Conservation (phyloP, 2,113 vertebrate genomes). For the Podilymbus podiceps region DNA sequence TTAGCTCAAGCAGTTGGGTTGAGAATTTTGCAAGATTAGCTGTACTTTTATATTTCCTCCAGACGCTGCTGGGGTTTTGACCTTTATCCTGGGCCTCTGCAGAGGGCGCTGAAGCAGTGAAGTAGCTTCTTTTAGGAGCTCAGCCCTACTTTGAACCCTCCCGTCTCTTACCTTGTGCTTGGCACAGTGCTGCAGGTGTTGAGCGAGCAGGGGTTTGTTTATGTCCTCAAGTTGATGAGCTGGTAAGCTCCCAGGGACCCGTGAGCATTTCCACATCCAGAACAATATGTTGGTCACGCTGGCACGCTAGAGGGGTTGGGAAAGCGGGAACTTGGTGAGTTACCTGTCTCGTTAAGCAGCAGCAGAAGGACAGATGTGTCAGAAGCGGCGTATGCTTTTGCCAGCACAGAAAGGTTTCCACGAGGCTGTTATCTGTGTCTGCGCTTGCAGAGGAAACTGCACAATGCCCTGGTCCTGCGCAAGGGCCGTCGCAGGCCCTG, state of each 20-base stretch:
- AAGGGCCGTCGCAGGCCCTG: neutral
- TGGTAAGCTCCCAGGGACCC: neutral
- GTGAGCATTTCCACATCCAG: neutral
- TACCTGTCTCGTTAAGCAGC: neutral
- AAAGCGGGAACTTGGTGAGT: neutral
- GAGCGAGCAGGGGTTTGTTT: constrained; percentile 2
- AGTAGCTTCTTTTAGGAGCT: neutral
- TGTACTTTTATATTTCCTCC: neutral
- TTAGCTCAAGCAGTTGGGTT: neutral
- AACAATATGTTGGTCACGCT: neutral
- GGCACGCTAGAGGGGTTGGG: neutral
- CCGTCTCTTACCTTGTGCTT: neutral
- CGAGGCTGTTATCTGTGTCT: neutral
- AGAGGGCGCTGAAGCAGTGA: neutral
- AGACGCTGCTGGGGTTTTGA: neutral
- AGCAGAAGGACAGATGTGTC: neutral
- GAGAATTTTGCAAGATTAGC: neutral
- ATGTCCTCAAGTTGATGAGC: neutral
- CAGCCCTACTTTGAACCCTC: neutral
- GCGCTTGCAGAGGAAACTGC: neutral
- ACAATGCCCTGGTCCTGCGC: neutral
- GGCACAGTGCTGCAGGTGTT: neutral
- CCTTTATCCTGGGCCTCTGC: neutral
- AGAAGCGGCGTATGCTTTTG: neutral
- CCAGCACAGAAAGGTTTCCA: neutral